phyloP scores from a whole-genome alignment of 1,140 invertebrate genomes.

The Dufourea novaeangliae region DNA sequence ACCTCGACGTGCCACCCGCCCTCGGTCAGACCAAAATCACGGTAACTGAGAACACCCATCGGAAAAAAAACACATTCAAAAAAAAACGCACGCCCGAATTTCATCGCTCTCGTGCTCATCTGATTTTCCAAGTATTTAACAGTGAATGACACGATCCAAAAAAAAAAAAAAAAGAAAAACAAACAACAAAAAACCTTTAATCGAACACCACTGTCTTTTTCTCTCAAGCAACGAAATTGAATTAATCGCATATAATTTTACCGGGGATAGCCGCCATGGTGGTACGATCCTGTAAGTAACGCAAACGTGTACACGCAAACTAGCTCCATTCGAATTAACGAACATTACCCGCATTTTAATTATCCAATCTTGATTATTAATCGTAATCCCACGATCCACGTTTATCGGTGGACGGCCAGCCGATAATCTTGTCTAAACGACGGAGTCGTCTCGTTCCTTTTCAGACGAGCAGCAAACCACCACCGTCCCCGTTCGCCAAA shows the following conservation, averaged over 20 bases:
- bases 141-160: no score
- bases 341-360: neutral
- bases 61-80: no score
- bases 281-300: slow-evolving; percentile 94
- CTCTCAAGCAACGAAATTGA: neutral
- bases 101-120: slow-evolving; percentile 13
- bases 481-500: slow-evolving; percentile 81
- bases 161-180: no score
- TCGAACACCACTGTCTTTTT: neutral
- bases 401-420: no score
- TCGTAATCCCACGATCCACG: no score
- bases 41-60: slow-evolving; percentile 85
- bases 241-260: slow-evolving; percentile 48
- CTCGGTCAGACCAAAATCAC: slow-evolving; percentile 94
- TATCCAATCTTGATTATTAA: no score
- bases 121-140: no score
- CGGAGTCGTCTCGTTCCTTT: neutral
- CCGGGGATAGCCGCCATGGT: slow-evolving; percentile 89
- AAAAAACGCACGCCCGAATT: no score
- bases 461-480: slow-evolving; percentile 87
- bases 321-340: neutral
- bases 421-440: no score
- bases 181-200: neutral
- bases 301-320: slow-evolving; percentile 22
- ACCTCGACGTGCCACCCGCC: slow-evolving; percentile 93